phyloP scores from a whole-genome alignment of 2,888 invertebrate genomes.

The Actias luna region DNA sequence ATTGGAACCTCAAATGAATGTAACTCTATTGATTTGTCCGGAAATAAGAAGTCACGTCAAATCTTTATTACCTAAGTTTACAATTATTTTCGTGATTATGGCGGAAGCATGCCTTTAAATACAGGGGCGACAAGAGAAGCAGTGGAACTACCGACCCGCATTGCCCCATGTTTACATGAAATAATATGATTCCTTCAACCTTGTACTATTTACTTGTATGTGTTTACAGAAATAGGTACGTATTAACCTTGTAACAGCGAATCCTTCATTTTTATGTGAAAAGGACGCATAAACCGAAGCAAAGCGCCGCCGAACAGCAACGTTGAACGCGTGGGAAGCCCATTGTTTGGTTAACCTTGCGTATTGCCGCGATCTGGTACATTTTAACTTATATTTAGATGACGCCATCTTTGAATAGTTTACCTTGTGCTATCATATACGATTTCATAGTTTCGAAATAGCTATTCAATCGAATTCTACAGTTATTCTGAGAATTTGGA shows the following conservation, averaged over 20 bases:
- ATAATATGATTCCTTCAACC: background rate
- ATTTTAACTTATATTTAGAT: constrained; percentile 10
- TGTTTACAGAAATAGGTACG: background rate
- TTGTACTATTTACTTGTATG: background rate
- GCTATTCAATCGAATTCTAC: background rate
- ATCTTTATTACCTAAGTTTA: too few species aligned
- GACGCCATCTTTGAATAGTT: background rate
- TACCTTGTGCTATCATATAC: background rate
- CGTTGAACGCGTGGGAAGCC: constrained; percentile 5
- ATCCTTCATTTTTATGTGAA: constrained; percentile 11
- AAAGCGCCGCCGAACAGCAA: background rate
- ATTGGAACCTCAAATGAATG: too few species aligned
- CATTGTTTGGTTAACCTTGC: constrained; percentile 11
- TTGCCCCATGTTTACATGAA: background rate
- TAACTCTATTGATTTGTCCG: too few species aligned
- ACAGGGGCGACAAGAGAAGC: too few species aligned
- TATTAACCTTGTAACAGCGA: constrained; percentile 1
- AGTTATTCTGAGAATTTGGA: too few species aligned
- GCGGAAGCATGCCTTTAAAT: too few species aligned
- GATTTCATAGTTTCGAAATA: background rate
- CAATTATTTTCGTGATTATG: too few species aligned
- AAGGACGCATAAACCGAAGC: constrained; percentile 5
- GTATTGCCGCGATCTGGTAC: constrained; percentile 4
- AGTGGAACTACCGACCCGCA: too few species aligned
- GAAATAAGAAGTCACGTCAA: too few species aligned